Percentiles rank a stretch among this genome's conserved stretches.
These are phyloP conservation scores for Drosophila ustulata DNA, from an alignment of 2,888 invertebrate genomes.

Conservation along the genomic window DNA sequence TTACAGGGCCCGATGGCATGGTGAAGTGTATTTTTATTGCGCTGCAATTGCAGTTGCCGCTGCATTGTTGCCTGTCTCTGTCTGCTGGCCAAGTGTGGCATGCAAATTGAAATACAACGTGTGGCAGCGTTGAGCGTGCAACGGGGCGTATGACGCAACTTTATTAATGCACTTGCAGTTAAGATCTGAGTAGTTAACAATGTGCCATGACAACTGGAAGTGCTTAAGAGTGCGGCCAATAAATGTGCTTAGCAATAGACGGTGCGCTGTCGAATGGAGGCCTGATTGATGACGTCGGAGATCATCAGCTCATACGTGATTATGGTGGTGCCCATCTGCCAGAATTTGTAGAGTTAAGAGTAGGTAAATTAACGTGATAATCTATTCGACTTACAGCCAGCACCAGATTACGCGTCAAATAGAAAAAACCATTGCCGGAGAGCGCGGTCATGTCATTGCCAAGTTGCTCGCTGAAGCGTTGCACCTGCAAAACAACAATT, in stretches of 20 bases:
- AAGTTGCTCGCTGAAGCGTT: slow-evolving; percentile 82
- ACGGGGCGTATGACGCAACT: slow-evolving; percentile 33
- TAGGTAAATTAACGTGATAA: fast-evolving
- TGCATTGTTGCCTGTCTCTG: slow-evolving; percentile 55
- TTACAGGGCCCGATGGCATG: slow-evolving; percentile 85
- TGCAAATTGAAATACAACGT: slow-evolving; percentile 14
- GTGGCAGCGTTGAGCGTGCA: slow-evolving; percentile 19
- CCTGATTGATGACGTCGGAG: slow-evolving; percentile 84
- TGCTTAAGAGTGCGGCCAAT: slow-evolving; percentile 10
- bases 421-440: slow-evolving; percentile 82
- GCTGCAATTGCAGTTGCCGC: slow-evolving; percentile 19
- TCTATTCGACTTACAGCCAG: slow-evolving; percentile 71
- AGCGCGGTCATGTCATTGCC: slow-evolving; percentile 80
- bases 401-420: slow-evolving; percentile 81
- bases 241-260: slow-evolving; percentile 65
- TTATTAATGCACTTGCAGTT: slow-evolving; percentile 48
- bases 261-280: slow-evolving; percentile 72
- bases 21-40: slow-evolving; percentile 84
- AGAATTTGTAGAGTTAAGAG: neutral
- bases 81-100: slow-evolving; percentile 22
- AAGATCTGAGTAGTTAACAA: slow-evolving; percentile 40
- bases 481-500: slow-evolving; percentile 56
- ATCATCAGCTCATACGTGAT: slow-evolving; percentile 89
- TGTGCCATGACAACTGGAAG: slow-evolving; percentile 51
- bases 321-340: slow-evolving; percentile 87